These are phyloP conservation scores for Plemyria rubiginata DNA, from an alignment of 2,888 invertebrate genomes.

Conservation along the genomic window DNA sequence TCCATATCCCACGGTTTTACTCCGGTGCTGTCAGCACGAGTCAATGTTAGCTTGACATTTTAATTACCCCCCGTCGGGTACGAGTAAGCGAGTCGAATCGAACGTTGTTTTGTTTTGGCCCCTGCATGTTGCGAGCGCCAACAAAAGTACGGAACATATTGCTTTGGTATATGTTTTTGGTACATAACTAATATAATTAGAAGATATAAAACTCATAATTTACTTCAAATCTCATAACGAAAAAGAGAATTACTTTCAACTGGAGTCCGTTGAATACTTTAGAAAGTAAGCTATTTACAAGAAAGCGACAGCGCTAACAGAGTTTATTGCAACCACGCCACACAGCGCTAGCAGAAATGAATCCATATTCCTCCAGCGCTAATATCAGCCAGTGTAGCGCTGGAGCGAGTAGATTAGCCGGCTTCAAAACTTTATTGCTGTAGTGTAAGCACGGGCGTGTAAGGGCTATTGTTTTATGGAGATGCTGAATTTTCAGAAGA, in stretches of 20 bases:
- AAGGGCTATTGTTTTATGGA: constrained; percentile 45
- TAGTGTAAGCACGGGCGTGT: constrained; percentile 27
- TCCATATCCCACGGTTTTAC: no score
- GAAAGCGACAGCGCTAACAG: constrained; percentile 27
- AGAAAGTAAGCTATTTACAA: constrained; percentile 13
- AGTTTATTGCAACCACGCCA: constrained; percentile 41
- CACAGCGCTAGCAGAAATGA: constrained; percentile 45
- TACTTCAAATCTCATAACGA: background rate
- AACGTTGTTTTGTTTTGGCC: no score
- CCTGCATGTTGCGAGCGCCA: no score
- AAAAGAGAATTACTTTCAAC: background rate
- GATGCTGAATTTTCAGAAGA: constrained; percentile 40
- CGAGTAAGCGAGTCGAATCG: no score
- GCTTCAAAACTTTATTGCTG: constrained; percentile 42
- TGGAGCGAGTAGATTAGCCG: constrained; percentile 44
- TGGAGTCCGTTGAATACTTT: background rate
- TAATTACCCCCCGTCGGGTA: no score
- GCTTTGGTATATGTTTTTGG: no score
- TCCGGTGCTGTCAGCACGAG: no score
- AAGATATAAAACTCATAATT: no score
- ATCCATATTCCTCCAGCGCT: constrained; percentile 43
- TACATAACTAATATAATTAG: no score
- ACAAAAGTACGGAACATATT: no score
- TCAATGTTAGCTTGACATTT: no score
- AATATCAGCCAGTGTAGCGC: constrained; percentile 52